phyloP scores from a whole-genome alignment of 2,797 vertebrate species.

The Darevskia nairensis region DNA sequence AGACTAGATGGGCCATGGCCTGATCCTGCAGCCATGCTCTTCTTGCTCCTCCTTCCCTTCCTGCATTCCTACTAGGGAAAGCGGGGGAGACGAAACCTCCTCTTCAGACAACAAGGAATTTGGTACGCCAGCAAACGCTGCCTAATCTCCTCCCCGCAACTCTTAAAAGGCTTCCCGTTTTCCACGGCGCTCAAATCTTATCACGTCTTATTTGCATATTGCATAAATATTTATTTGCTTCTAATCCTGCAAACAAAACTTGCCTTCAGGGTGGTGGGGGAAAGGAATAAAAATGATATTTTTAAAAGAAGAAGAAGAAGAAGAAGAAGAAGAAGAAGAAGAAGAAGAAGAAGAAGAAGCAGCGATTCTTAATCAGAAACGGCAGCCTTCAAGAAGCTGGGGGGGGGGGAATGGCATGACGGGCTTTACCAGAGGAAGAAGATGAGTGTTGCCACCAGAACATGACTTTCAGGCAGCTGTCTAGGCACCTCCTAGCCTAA shows the following conservation, averaged over 20 bases:
- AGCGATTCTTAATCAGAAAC: conserved; percentile 34
- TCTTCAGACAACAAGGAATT: conserved; percentile 7
- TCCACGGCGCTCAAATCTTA: conserved; percentile 65
- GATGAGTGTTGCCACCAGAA: not conserved
- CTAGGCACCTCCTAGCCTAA: too few species aligned
- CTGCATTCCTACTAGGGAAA: not conserved
- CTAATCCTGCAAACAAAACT: conserved; percentile 68
- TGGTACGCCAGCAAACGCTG: not conserved
- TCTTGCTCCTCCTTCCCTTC: not conserved
- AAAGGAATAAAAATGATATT: not conserved
- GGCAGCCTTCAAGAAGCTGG: not conserved
- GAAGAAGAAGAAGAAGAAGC: too few species aligned
- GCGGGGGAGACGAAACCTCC: not conserved
- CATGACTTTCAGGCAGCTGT: too few species aligned
- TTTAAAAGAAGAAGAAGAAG: too few species aligned
- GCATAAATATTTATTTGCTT: conserved; percentile 67
- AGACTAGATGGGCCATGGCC: too few species aligned
- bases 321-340: too few species aligned
- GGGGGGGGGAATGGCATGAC: not conserved
- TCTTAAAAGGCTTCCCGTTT: conserved; percentile 64
- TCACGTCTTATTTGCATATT: conserved; percentile 52
- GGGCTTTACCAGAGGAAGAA: not conserved
- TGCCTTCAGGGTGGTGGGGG: conserved; percentile 43
- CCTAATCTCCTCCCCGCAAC: conserved; percentile 55
- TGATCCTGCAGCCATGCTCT: too few species aligned